Evolutionary conservation across 2,113 vertebrate species (phyloP).

Genomic region (Callaeas wilsoni): DNA sequence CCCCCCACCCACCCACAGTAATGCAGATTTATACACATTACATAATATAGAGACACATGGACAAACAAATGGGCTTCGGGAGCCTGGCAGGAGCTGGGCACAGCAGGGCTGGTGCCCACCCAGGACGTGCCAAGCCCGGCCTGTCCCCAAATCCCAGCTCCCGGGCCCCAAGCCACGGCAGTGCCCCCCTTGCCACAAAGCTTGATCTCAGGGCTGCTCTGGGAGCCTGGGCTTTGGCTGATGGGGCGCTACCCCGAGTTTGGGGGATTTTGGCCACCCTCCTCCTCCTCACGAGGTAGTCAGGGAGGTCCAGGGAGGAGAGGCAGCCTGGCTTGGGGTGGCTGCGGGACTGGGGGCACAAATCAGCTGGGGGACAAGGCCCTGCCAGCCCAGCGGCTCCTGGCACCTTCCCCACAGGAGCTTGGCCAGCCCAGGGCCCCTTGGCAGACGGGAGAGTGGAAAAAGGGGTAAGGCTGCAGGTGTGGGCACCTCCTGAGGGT

Average conservation of each 20-base stretch:
- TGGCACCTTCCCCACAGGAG: background rate
- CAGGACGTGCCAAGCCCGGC: background rate
- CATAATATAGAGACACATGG: background rate
- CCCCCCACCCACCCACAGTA: slow-evolving; percentile 33
- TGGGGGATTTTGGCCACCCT: background rate
- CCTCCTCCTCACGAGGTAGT: slow-evolving; percentile 7
- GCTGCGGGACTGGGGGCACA: rapidly evolving
- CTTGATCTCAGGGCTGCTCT: rapidly evolving
- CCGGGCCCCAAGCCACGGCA: background rate
- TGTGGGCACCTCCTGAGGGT: background rate
- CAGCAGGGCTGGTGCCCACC: background rate
- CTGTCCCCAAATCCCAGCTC: background rate
- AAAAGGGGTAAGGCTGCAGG: background rate
- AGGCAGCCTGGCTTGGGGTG: background rate
- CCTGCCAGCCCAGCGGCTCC: background rate
- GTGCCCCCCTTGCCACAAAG: background rate
- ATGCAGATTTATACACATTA: slow-evolving; percentile 24
- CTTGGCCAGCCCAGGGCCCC: background rate
- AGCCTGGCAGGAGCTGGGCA: background rate
- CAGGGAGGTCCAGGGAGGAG: background rate
- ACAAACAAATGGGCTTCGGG: background rate
- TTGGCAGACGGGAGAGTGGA: rapidly evolving
- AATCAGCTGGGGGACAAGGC: rapidly evolving
- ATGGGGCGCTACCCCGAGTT: background rate
- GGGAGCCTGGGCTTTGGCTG: background rate